Conservation (phyloP, 2,797 vertebrate species). For the Myoxocephalus aenaeus region DNA sequence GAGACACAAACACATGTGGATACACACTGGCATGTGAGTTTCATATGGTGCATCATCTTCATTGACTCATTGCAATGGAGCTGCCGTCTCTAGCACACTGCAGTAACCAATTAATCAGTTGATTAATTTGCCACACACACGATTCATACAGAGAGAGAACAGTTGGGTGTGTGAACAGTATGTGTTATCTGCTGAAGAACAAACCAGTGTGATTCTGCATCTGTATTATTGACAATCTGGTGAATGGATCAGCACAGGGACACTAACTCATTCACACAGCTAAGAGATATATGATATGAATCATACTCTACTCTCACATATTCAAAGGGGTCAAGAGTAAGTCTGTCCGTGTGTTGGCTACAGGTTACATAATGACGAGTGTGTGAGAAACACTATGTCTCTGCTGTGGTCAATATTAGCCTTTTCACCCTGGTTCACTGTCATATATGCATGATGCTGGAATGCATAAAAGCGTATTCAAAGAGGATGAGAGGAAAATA, state of each 20-base stretch:
- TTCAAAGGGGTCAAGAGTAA: neutral
- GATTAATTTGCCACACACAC: conserved; percentile 44
- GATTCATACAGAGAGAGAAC: conserved; percentile 11
- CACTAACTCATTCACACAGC: conserved; percentile 20
- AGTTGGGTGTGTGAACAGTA: conserved; percentile 20
- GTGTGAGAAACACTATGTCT: conserved; percentile 22
- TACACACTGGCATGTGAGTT: neutral
- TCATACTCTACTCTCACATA: conserved; percentile 25
- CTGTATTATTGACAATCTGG: conserved; percentile 29
- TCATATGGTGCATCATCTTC: conserved; percentile 24
- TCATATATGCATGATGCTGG: conserved; percentile 3
- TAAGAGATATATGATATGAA: neutral
- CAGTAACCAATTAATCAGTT: conserved; percentile 63
- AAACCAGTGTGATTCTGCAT: conserved; percentile 38
- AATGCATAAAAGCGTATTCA: conserved; percentile 41
- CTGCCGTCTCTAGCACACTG: conserved; percentile 36
- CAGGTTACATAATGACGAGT: conserved; percentile 46
- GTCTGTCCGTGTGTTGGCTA: conserved; percentile 19
- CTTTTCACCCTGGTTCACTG: conserved; percentile 43
- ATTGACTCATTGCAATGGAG: conserved; percentile 30
- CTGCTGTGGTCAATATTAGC: conserved; percentile 56
- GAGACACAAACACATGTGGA: conserved; percentile 10
- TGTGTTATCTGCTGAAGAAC: conserved; percentile 37
- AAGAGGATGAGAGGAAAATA: conserved; percentile 14
- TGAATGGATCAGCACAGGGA: conserved; percentile 16